Base-by-base conservation (phyloP, 2,113 vertebrate genomes). In the Catharus fuscescens region DNA sequence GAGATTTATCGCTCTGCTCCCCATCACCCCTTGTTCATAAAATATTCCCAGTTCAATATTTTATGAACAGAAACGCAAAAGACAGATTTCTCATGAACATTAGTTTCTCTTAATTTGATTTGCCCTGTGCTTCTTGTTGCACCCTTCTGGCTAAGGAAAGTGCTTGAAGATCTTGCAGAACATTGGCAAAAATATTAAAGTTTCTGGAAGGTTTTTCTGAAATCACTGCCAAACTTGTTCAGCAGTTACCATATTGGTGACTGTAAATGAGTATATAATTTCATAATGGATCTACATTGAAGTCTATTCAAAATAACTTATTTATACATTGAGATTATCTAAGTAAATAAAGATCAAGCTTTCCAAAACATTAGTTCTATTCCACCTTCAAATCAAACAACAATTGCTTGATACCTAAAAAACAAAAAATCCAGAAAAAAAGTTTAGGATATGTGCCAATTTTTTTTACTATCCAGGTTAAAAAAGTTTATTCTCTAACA, bases 131-230 rank as follows among this genome's bases (percentile, higher is more conserved):
- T 82, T 53, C 48, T 56, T 60, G 50, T 54, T 92, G 54, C 1
- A 6, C 24, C 57, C 14, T 60, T 82, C 42, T 77, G 60, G 56
- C 78, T 86, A 65, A 78, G 25, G 23, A 10, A 48, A 62, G 59
- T 14, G 10, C 72, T 80, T 47, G 29, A 62, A 92, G 50, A 72
- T 60, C 59, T 52, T 73, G 44, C 5, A 86, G 72, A 71, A 57
- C 23, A 78, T 65, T 61, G 72, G 85, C 53, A 93, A 90, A 77
- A 83, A 52, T 21, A 61, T 18, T 13, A 80, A 53, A 25, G 29
- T 74, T 97, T 87, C 81, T 77, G 74, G 67, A 79, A 84, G 42
- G 77, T 59, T 74, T 80, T 93, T 76, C 42, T 64, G 76, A 88
- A 78, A 70, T 34, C 31, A 24, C n/a, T 62, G 65, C 90, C 92